Base-by-base conservation (phyloP, 2,113 vertebrate genomes). In the Salvelinus sp. region DNA sequence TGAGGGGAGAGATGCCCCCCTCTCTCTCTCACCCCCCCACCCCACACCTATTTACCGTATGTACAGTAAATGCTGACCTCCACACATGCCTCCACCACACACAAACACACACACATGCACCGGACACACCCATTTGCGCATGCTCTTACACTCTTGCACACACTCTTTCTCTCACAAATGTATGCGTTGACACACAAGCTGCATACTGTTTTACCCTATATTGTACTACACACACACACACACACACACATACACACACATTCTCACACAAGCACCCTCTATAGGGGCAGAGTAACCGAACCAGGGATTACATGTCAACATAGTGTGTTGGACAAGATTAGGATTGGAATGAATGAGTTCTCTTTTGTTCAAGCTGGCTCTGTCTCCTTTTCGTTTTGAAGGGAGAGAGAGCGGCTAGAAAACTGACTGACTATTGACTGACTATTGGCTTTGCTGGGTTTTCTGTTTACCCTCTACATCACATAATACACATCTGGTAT, bases 221-320 rank as follows among this genome's bases (percentile, higher is more conserved):
- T 75, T 54, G 72, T 76, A 70, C 86, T 13, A 84, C 79, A 84
- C 76, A 50, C 80, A 72, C 83, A 44, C 57, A 44, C 78, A 80
- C 69, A 74, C 72, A n/a, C n/a, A 84, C 79, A 84, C 76, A 50
- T 79, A 72, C 83, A 44, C 57, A 44, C 78, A 80, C 69, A 74
- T 69, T 66, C 18, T 69, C 69, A 78, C 66, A 73, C 68, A 68
- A 20, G 44, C 25, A 60, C 48, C 33, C 62, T 67, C 25, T 20
- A 4, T 3, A 10, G 79, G 83, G 79, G 76, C 54, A 1, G 58
- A 83, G 68, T 74, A 75, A 75, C 69, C 73, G 47, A 80, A 83
- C 81, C 90, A 87, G 84, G 82, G 80, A 86, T 66, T 70, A 47
- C 47, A 69, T 54, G 44, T 80, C 76, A 30, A 25, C 50, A 50